phyloP scores from a whole-genome alignment of 1,140 invertebrate genomes.

The Bradynema listronoti region DNA sequence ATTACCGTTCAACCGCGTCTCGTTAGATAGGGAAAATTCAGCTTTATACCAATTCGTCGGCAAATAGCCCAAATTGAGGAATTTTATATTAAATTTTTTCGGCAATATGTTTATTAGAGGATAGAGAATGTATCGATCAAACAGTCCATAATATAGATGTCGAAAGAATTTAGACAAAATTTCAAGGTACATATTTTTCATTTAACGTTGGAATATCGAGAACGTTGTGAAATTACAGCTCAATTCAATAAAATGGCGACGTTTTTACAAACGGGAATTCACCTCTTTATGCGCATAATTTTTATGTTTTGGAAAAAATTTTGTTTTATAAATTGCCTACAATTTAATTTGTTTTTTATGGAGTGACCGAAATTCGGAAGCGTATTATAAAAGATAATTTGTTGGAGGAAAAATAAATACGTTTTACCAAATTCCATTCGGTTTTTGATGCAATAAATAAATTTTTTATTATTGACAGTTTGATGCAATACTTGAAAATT shows the following conservation, averaged over 20 bases:
- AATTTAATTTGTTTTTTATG: too few species aligned
- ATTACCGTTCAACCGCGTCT: too few species aligned
- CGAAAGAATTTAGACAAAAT: background rate
- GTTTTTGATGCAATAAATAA: background rate
- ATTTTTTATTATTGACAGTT: background rate
- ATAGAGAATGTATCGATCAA: slow-evolving; percentile 29
- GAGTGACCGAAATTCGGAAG: too few species aligned
- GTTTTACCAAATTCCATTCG: background rate
- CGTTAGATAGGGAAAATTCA: too few species aligned
- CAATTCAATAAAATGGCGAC: background rate
- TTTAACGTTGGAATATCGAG: background rate
- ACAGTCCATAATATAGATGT: slow-evolving; percentile 27
- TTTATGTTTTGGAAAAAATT: background rate
- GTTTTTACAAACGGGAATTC: background rate
- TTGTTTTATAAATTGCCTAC: background rate
- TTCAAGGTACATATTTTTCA: background rate
- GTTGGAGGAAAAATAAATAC: background rate
- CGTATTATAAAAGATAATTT: too few species aligned
- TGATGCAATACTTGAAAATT: background rate
- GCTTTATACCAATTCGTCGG: too few species aligned
- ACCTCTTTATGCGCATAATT: background rate
- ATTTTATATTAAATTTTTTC: slow-evolving; percentile 18
- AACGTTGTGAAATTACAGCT: background rate
- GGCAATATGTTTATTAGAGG: slow-evolving; percentile 19
- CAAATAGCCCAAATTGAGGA: slow-evolving; percentile 30